phyloP scores from a whole-genome alignment of 2,888 invertebrate species.

The Dromius quadrimaculatus region DNA sequence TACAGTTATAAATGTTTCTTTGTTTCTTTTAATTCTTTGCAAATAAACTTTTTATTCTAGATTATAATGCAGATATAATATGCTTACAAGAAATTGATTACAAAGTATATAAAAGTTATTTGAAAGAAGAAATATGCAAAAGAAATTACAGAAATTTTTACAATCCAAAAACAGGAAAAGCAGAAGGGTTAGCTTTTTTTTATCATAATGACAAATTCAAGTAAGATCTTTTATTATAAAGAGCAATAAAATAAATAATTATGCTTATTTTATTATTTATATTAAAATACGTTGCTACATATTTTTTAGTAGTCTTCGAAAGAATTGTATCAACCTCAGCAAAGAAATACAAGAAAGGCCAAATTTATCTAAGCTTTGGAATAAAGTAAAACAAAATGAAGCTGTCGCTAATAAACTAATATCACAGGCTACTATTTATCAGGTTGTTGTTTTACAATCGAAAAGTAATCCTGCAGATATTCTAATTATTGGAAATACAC shows the following conservation, averaged over 20 bases:
- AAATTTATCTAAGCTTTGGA: slow-evolving; percentile 71
- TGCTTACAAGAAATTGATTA: slow-evolving; percentile 95
- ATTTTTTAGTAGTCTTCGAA: slow-evolving; percentile 66
- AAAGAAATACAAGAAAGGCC: slow-evolving; percentile 69
- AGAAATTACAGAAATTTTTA: slow-evolving; percentile 74
- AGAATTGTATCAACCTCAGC: slow-evolving; percentile 70
- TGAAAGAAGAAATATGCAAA: slow-evolving; percentile 72
- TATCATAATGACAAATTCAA: slow-evolving; percentile 78
- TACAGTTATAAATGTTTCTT: too few species aligned
- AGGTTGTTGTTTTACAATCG: slow-evolving; percentile 71
- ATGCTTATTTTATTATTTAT: not conserved
- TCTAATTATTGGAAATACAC: slow-evolving; percentile 80
- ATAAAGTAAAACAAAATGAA: slow-evolving; percentile 70
- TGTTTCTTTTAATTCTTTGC: too few species aligned
- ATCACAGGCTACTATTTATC: slow-evolving; percentile 75
- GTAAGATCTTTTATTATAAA: too few species aligned
- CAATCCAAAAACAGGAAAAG: slow-evolving; percentile 78
- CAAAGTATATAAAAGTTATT: slow-evolving; percentile 78
- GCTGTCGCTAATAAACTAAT: slow-evolving; percentile 70
- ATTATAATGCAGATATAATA: slow-evolving; percentile 90
- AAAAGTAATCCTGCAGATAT: slow-evolving; percentile 69
- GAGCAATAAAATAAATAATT: too few species aligned
- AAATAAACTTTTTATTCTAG: slow-evolving; percentile 15
- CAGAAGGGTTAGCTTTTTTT: slow-evolving; percentile 88
- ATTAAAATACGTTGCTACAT: slow-evolving; percentile 8